Evolutionary conservation across 2,113 vertebrate genomes (phyloP).

Genomic region (Macrotis lagotis): DNA sequence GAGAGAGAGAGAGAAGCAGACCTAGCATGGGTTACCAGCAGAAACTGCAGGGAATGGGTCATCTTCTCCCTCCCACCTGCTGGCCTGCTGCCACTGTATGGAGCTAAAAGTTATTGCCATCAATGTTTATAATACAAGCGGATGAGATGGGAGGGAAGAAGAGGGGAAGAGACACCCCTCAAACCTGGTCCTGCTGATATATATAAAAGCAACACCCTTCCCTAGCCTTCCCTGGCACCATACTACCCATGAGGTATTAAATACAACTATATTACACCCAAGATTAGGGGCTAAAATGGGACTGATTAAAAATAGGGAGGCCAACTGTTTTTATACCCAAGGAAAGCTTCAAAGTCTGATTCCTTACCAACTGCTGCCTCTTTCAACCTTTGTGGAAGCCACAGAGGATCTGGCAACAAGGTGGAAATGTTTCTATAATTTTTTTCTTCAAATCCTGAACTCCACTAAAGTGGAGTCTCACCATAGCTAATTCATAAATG

Average conservation of each 20-base stretch:
- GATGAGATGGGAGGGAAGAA: constrained; percentile 64
- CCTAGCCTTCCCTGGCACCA: constrained; percentile 72
- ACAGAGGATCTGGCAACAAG: not conserved
- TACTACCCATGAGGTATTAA: constrained; percentile 86
- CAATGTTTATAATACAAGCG: constrained; percentile 81
- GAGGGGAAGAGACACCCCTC: not conserved
- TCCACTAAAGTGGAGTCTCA: constrained; percentile 1
- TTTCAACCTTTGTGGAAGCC: not conserved
- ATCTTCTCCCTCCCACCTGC: constrained; percentile 50
- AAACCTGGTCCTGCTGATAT: constrained; percentile 71
- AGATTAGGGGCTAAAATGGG: constrained; percentile 35
- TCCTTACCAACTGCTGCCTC: not conserved
- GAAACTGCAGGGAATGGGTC: not conserved
- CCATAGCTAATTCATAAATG: not conserved
- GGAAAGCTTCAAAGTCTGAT: not conserved
- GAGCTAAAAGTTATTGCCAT: constrained; percentile 88
- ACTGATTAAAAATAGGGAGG: constrained; percentile 11
- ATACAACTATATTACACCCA: constrained; percentile 76
- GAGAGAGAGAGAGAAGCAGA: not conserved
- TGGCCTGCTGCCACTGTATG: constrained; percentile 70
- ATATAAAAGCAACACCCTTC: constrained; percentile 65
- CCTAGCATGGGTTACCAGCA: not conserved
- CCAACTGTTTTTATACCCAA: not conserved
- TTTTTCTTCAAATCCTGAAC: not conserved
- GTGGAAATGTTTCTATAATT: constrained; percentile 2